Percentiles rank a stretch among this genome's conserved stretches.
Evolutionary conservation across 1,140 invertebrate species (phyloP).

Genomic region (Ladona fulva): DNA sequence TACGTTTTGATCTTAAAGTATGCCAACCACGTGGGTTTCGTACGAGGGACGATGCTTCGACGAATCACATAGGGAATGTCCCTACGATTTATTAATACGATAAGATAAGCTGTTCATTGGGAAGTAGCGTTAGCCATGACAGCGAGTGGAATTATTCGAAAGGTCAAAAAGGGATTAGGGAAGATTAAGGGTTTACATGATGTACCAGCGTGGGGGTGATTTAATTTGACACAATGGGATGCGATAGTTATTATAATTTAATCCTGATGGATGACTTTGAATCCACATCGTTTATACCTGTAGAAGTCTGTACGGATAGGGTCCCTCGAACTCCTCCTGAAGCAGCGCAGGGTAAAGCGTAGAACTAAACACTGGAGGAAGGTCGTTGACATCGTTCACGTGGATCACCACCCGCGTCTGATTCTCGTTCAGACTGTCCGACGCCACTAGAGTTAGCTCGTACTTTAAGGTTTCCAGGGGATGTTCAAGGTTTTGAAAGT

Average conservation of each 20-base stretch:
- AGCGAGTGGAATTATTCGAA: too few relatives aligned
- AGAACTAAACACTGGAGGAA: slow-evolving; percentile 66
- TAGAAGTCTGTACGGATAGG: slow-evolving; percentile 48
- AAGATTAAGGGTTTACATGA: too few relatives aligned
- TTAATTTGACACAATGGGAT: too few relatives aligned
- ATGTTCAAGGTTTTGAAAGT: not conserved
- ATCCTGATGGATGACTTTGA: not conserved
- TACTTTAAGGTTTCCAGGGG: slow-evolving; percentile 45
- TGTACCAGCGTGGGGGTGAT: too few relatives aligned
- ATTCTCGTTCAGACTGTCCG: slow-evolving; percentile 77
- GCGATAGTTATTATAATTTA: not conserved
- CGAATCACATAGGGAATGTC: too few relatives aligned
- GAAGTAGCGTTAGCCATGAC: too few relatives aligned
- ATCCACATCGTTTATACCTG: slow-evolving; percentile 41
- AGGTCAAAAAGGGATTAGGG: too few relatives aligned
- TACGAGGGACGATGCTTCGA: too few relatives aligned
- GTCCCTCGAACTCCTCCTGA: slow-evolving; percentile 52
- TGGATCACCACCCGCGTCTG: slow-evolving; percentile 65
- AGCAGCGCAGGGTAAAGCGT: slow-evolving; percentile 55
- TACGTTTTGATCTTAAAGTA: too few relatives aligned
- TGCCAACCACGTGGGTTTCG: too few relatives aligned
- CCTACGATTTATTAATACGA: too few relatives aligned
- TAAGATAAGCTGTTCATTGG: too few relatives aligned
- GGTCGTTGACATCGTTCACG: slow-evolving; percentile 71
- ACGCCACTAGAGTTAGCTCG: slow-evolving; percentile 75